Evolutionary conservation across 2,797 vertebrate genomes (phyloP), one percentile per base, ranked within the genome.

Genomic region (Geotrypetes seraphini): DNA sequence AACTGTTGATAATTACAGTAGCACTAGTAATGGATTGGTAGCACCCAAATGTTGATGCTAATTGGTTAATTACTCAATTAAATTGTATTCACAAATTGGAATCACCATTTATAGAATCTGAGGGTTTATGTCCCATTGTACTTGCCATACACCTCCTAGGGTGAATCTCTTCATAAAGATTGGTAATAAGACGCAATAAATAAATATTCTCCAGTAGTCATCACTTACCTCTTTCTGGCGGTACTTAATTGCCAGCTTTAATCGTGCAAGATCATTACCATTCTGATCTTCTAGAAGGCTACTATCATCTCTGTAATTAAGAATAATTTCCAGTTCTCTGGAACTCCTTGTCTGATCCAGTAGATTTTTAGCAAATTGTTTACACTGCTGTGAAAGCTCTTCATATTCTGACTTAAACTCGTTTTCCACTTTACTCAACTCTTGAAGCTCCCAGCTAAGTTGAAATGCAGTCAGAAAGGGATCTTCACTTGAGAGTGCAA

Each of bases 161-260:
- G n/a, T n/a, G n/a, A n/a, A n/a, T n/a, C n/a, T n/a, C n/a, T n/a
- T n/a, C n/a, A n/a, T n/a, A n/a, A n/a, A n/a, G n/a, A n/a, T n/a
- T n/a, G n/a, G n/a, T n/a, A n/a, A n/a, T 17, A 12, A 13, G 8
- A 7, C 8, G 2, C 12, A 12, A 12, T 15, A 20, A 26, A 24
- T 50, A 38, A 50, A 59, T 57, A 42, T 38, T 36, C 32, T 49
- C 29, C 41, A 51, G 28, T 10, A n/a, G n/a, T n/a, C 12, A 25
- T 35, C 32, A 50, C 79, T 73, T 71, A 97, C 96, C 92, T 97
- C 96, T 69, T 99, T 99, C 47, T 99, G 96, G 28, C 77, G 82
- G 48, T 96, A 98, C 64, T 96, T 99, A 70, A 99, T 99, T 43
- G 95, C 96, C 59, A 99, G 62, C 66, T 97, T 97, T 44, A 99